Evolutionary conservation across 2,888 invertebrate species (phyloP), one percentile per base, ranked within the genome.

Genomic region (Nesidiocoris tenuis): DNA sequence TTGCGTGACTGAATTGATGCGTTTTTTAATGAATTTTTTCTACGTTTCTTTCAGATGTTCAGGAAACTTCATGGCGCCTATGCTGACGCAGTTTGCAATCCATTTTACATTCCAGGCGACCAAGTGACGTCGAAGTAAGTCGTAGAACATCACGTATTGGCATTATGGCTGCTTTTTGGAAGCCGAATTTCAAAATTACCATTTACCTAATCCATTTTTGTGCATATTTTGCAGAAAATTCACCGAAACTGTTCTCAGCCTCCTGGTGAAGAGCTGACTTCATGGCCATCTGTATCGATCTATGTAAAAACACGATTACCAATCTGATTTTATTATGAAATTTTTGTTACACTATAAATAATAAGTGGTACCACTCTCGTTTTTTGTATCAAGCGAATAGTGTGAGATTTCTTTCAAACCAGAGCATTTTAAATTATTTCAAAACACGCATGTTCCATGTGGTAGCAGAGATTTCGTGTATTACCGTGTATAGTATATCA

Each of bases 81-180:
- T 83, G 93, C 95, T 0, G 96, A 98, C 83, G 92, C 95, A 79
- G 91, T 98, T 76, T 96, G 95, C 82, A 97, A 98, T 86, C 98
- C 98, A 63, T 98, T 99, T 84, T 96, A 98, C 85, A 89, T 93
- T 82, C 96, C 97, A 25, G 96, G 96, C 24, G 94, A 96, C 82
- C 89, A 90, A 80, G 91, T 98, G 66, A 89, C 88, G 61, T 97
- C 97, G 2, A 89, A 88, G 96, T 96, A 87, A 89, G 89, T 83
- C 77, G 65, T 74, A 67, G 22, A 9, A 16, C 24, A 19, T 18
- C 59, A 63, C 63, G 16, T 7, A 21, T 70, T 74, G 16, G 16
- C 24, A 2, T 55, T 64, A 39, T 39, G 3, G 17, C 19, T 55
- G 2, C 7, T 2, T 25, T 5, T 39, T 39, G 2, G 12, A 21